Base-by-base conservation (phyloP, 2,797 vertebrate genomes). In the Cuniculus paca region DNA sequence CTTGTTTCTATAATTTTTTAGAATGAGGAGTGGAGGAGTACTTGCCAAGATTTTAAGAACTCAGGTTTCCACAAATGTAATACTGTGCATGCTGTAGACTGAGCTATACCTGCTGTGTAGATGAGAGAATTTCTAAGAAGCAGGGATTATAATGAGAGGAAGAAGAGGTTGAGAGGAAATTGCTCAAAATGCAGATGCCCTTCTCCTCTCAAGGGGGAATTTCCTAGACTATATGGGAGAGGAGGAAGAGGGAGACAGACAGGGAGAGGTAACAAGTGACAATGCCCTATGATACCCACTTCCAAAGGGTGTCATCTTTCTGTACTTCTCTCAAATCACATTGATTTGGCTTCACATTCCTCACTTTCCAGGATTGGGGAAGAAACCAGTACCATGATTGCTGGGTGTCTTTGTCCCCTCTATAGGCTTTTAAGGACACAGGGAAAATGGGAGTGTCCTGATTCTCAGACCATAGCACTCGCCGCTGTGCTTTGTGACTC, bases 261-360 rank as follows among this genome's bases (percentile, higher is more conserved):
- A n/a, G n/a, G n/a, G 58, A 86, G 83, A 58, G 36, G 3, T 54
- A 48, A 54, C 42, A 39, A 70, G 7, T 56, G 58, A 58, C 54
- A 52, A 72, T 36, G 45, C 19, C 85, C 5, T n/a, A 11, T 13
- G 65, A 36, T 26, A 84, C 34, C 26, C 24, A 42, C 9, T 20
- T 63, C 4, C 61, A 88, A 70, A 74, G n/a, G 61, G 82, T 61
- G 52, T 26, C 65, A 34, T 16, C 6, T 82, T 88, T 74, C 72
- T 94, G 0, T 63, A 10, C 88, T 75, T 92, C n/a, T 93, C 65
- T 86, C 60, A 93, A 86, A 82, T 54, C 60, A 45, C 19, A n/a
- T 77, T 80, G 52, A 58, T 68, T 63, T 77, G 52, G 14, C 65
- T 85, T 88, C 54, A 65, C 28, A 31, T 13, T 85, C 61, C 48